These are phyloP conservation scores for Oreotragus oreotragus DNA, from an alignment of 2,113 vertebrate species.

Conservation along the genomic window DNA sequence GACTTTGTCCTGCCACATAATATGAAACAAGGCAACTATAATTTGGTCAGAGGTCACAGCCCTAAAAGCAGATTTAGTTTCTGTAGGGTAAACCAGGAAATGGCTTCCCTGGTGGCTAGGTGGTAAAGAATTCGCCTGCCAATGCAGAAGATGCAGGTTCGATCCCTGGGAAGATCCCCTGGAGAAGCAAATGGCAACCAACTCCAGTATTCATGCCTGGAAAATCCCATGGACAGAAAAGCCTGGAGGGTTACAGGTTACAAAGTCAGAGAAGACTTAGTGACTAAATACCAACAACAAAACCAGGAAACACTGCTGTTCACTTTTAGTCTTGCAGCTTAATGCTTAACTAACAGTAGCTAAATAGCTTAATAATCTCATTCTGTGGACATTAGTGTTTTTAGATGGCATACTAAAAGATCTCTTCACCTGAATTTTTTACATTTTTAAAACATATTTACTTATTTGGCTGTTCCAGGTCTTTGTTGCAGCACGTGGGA, in stretches of 20 bases:
- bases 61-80: slow-evolving; percentile 33
- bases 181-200: not conserved
- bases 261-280: not conserved
- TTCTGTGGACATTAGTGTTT: not conserved
- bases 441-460: not conserved
- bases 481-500: not conserved
- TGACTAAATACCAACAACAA: not conserved
- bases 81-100: slow-evolving; percentile 22
- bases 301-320: slow-evolving; percentile 34
- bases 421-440: slow-evolving; percentile 29
- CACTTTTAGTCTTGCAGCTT: not conserved
- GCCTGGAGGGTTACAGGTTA: not conserved
- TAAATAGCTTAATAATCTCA: slow-evolving; percentile 31
- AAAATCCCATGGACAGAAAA: not conserved
- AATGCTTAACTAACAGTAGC: slow-evolving; percentile 33
- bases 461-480: not conserved
- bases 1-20: slow-evolving; percentile 61
- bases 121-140: not conserved
- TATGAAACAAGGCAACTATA: slow-evolving; percentile 44
- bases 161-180: not conserved
- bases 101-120: not conserved
- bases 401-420: not conserved
- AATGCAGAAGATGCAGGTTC: not conserved
- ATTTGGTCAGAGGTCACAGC: slow-evolving; percentile 57
- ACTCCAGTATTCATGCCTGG: not conserved